Base-by-base conservation (phyloP, 2,888 invertebrate genomes). In the Caenorhabditis doughertyi region DNA sequence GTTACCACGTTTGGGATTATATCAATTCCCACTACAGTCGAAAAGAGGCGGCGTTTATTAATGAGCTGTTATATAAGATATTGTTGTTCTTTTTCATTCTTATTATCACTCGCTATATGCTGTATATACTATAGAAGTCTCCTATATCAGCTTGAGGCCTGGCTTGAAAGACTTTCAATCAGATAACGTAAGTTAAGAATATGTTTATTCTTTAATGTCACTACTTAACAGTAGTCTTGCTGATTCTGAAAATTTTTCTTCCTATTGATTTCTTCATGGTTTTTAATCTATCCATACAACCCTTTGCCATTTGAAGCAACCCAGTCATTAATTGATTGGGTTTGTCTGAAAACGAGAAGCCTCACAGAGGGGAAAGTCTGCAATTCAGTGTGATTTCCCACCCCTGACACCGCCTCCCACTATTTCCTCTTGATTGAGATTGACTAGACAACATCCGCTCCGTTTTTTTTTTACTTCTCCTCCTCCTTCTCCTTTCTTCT, bases 381-480 rank as follows among this genome's bases (percentile, higher is more conserved):
- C n/a, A 44, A 56, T 70, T 32, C 53, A 25, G 23, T 25, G 8
- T 35, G 44, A 65, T 65, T 58, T 58, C 39, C 18, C 44, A 13
- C 9, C 35, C 21, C 32, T 51, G 16, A 21, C 9, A 11, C n/a
- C 11, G 18, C 8, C 47, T 47, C 47, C 47, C 47, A 51, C 71
- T 25, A 21, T 29, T 72, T 58, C 53, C 32, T 44, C 49, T 25
- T 65, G 65, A 64, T 65, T 65, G 56, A 55, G 55, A 74, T 74
- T 74, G 74, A 65, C 74, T 65, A 74, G 74, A 67, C 74, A 53
- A n/a, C 73, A 58, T 60, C 71, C 58, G 58, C 47, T 32, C 27
- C 58, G 29, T 56, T 35, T 64, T 58, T 71, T 56, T 58, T 55
- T 47, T 51, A 39, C 55, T 68, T 23, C 25, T n/a, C n/a, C 44